Evolutionary conservation across 2,797 vertebrate genomes (phyloP).

Genomic region (Anguilla pacifica): DNA sequence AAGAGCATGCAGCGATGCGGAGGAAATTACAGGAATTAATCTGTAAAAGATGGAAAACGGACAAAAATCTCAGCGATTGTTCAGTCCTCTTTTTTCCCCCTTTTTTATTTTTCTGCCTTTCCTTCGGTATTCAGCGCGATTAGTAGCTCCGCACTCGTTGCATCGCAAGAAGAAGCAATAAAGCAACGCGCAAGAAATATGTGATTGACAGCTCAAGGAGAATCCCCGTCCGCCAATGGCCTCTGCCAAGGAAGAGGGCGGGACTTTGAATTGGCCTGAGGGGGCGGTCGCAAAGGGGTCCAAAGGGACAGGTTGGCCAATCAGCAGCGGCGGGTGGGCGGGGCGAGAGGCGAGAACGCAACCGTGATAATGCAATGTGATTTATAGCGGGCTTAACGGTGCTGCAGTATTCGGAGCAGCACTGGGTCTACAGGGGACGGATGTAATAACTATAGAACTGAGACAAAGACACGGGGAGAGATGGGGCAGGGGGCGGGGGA

Average conservation of each 20-base stretch:
- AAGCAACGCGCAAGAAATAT: constrained; percentile 57
- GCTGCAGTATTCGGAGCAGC: constrained; percentile 74
- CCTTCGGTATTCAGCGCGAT: constrained; percentile 73
- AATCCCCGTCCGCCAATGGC: constrained; percentile 64
- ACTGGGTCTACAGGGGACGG: constrained; percentile 55
- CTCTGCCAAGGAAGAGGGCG: constrained; percentile 56
- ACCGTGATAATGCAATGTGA: constrained; percentile 73
- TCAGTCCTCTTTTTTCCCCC: constrained; percentile 41
- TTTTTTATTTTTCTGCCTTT: constrained; percentile 50
- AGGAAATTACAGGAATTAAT: constrained; percentile 22
- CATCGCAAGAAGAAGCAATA: constrained; percentile 65
- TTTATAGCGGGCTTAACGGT: constrained; percentile 73
- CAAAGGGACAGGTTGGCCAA: constrained; percentile 58
- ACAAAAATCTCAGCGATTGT: constrained; percentile 48
- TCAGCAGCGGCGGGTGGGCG: constrained; percentile 57
- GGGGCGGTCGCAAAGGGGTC: constrained; percentile 47
- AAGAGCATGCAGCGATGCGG: constrained; percentile 35
- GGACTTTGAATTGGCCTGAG: constrained; percentile 51
- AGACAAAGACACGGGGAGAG: constrained; percentile 15
- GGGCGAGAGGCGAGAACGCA: constrained; percentile 55
- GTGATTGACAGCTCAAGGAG: constrained; percentile 74
- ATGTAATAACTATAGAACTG: constrained; percentile 47
- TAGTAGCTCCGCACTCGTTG: constrained; percentile 67
- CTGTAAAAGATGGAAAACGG: constrained; percentile 22
- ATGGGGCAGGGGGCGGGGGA: background rate